Conservation (phyloP, 2,113 vertebrate genomes). For the Percopsis transmontana region DNA sequence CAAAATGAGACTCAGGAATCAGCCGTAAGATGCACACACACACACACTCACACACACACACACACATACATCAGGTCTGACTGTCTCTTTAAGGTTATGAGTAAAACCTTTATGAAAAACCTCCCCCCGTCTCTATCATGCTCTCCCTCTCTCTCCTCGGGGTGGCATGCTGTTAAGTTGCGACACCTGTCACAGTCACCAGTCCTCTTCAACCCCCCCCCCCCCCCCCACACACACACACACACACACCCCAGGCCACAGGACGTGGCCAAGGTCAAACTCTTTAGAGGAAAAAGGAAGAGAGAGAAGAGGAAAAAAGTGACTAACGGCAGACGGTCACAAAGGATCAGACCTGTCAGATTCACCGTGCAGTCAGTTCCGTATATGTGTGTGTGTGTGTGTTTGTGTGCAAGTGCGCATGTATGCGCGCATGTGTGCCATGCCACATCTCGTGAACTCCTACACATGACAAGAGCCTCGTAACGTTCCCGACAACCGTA, state of each 20-base stretch:
- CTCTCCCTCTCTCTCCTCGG: slow-evolving; percentile 52
- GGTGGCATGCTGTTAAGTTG: slow-evolving; percentile 65
- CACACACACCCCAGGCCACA: slow-evolving; percentile 25
- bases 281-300: slow-evolving; percentile 52
- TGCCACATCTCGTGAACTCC: background rate
- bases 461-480: background rate
- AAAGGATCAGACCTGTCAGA: slow-evolving; percentile 58
- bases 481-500: slow-evolving; percentile 3
- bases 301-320: slow-evolving; percentile 48
- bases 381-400: slow-evolving; percentile 3
- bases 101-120: background rate
- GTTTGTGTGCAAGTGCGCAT: background rate
- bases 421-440: background rate
- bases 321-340: slow-evolving; percentile 57
- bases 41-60: slow-evolving; percentile 12
- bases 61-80: background rate
- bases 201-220: slow-evolving; percentile 53
- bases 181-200: slow-evolving; percentile 70
- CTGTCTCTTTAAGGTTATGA: too few relatives aligned
- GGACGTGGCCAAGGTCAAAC: slow-evolving; percentile 71
- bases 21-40: slow-evolving; percentile 13
- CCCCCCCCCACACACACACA: too few relatives aligned
- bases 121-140: background rate
- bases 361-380: slow-evolving; percentile 35
- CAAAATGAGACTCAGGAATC: slow-evolving; percentile 53